Base-by-base conservation (phyloP, 2,888 invertebrate species). In the Augiades crinisus region DNA sequence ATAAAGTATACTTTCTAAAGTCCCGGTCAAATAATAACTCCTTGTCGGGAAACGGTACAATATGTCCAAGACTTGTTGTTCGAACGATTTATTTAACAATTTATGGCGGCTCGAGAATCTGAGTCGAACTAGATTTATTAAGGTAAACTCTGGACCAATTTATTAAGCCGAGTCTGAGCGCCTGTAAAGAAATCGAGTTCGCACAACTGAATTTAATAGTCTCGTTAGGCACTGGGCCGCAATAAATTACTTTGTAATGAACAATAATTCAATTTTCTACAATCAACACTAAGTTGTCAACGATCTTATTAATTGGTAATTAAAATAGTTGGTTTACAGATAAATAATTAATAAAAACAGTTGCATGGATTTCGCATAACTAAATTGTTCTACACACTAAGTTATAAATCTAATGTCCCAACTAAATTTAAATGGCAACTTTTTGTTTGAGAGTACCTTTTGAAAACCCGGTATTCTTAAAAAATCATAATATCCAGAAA, bases 31-130 rank as follows among this genome's bases (percentile, higher is more conserved):
- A 51, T 44, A 51, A 51, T 51, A 44, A 51, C 44, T 51, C 31
- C 51, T 36, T 40, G 33, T 45, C 37, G 45, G 22, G 12, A 30
- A 33, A 40, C 45, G 36, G 37, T 19, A 45, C 38, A 45, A 31
- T 45, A 52, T 52, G 45, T 52, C 31, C 44, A 22, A 19, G 45
- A 52, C 47, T 53, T 57, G 56, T 60, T 61, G 75, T 80, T 72
- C 76, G 68, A 72, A 65, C 82, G 78, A 83, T 85, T 85, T 84
- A 82, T 82, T 81, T 73, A 77, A 76, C 79, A 82, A 85, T 85
- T 85, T 85, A 85, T 79, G 66, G 78, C 64, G 67, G 72, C 73
- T 70, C 64, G 72, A 71, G 78, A 84, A 78, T 81, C 80, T 81
- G 81, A 84, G 74, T 78, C 77, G 70, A 71, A 76, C 71, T 67